phyloP scores from a whole-genome alignment of 37 sponge, comb jelly and placozoan species.

The Beroe ovata region DNA sequence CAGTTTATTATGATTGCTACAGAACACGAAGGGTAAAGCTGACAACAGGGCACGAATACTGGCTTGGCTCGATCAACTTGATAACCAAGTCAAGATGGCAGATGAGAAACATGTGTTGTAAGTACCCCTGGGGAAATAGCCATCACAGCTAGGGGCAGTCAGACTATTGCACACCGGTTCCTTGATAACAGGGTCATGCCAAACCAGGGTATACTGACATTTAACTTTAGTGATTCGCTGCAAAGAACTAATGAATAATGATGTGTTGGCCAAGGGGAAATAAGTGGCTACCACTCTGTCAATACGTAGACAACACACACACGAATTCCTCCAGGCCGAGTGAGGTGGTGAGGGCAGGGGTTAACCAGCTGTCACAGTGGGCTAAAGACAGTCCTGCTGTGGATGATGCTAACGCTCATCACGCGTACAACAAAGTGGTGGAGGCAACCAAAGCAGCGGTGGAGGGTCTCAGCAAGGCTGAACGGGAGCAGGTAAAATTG shows the following conservation, averaged over 20 bases:
- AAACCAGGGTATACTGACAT: no score
- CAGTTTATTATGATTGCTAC: no score
- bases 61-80: conserved; percentile 39
- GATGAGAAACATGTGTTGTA: conserved; percentile 22
- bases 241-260: no score
- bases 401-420: conserved; percentile 26
- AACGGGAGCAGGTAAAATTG: conserved; percentile 59
- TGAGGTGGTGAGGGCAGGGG: conserved; percentile 56
- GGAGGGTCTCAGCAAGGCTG: conserved; percentile 65
- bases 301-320: no score
- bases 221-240: no score
- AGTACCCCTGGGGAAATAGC: background rate
- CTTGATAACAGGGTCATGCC: no score
- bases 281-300: no score
- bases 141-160: no score
- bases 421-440: conserved; percentile 57
- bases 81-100: conserved; percentile 65
- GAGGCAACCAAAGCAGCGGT: conserved; percentile 7
- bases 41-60: conserved; percentile 56
- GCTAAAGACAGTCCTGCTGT: conserved; percentile 66
- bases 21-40: conserved; percentile 53
- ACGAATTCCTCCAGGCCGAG: conserved; percentile 13
- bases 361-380: conserved; percentile 44
- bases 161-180: no score
- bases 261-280: no score